A percentile compares a stretch with the other conserved stretches of the same genome.
These are phyloP conservation scores for Monochamus saltuarius DNA, from an alignment of 1,140 invertebrate genomes.

Conservation along the genomic window DNA sequence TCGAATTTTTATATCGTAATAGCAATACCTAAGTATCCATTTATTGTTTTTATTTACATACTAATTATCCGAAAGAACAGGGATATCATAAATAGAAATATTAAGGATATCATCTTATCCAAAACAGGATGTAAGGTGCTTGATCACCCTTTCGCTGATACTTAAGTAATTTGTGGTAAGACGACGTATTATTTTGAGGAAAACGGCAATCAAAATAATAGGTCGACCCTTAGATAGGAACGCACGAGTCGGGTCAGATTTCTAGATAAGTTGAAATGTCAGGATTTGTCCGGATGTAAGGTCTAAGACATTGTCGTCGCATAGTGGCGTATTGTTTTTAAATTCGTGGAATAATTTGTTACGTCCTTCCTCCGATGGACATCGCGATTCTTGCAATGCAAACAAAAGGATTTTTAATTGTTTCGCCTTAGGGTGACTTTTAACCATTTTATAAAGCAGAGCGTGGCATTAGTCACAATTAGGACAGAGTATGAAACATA, in stretches of 20 bases:
- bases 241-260: not conserved
- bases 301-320: not conserved
- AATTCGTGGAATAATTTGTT: slow-evolving; percentile 1
- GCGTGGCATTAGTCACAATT: too few species aligned
- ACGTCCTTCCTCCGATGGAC: not conserved
- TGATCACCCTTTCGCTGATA: slow-evolving; percentile 5
- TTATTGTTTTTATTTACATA: too few species aligned
- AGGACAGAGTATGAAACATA: too few species aligned
- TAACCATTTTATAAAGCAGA: too few species aligned
- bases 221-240: not conserved
- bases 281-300: not conserved
- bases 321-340: not conserved
- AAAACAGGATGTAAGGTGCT: slow-evolving; percentile 2
- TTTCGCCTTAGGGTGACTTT: too few species aligned
- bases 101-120: slow-evolving; percentile 6
- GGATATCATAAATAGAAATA: not conserved
- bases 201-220: slow-evolving; percentile 7
- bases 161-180: slow-evolving; percentile 1
- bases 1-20: too few species aligned
- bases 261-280: not conserved
- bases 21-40: too few species aligned
- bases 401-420: too few species aligned
- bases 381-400: too few species aligned
- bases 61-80: too few species aligned
- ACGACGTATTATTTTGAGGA: not conserved